These are phyloP conservation scores for Hormaphis cornu DNA, from an alignment of 1,140 invertebrate genomes.

Conservation along the genomic window DNA sequence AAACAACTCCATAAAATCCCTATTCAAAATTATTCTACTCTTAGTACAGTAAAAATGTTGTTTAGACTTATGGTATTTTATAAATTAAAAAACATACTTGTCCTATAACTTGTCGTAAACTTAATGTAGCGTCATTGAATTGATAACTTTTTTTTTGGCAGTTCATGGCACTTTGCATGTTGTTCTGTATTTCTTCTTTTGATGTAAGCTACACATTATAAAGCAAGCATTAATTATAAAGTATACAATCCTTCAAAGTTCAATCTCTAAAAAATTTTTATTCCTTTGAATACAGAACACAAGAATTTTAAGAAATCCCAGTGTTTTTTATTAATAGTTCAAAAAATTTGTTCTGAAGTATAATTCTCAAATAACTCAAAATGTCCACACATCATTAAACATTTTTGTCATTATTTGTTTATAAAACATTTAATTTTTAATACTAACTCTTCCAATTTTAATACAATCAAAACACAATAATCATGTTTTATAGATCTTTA, in stretches of 20 bases:
- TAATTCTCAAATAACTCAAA: no score
- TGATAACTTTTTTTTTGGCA: slow-evolving; percentile 17
- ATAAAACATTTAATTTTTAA: no score
- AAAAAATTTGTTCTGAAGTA: no score
- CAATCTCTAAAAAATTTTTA: no score
- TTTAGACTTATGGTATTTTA: not conserved
- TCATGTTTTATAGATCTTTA: no score
- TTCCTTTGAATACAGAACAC: no score
- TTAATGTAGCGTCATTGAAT: slow-evolving; percentile 19
- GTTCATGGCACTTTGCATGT: slow-evolving; percentile 18
- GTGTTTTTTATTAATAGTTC: no score
- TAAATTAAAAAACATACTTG: not conserved
- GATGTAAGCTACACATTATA: slow-evolving; percentile 12
- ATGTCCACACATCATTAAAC: no score
- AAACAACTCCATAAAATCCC: slow-evolving; percentile 66
- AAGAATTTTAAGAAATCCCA: no score
- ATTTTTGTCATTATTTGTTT: not conserved
- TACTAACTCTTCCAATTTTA: no score
- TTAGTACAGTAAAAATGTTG: not conserved
- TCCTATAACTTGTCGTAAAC: slow-evolving; percentile 24
- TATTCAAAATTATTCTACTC: slow-evolving; percentile 37
- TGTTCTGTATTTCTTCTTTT: slow-evolving; percentile 12
- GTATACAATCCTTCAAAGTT: no score
- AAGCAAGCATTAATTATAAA: not conserved
- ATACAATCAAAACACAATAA: no score